Evolutionary conservation across 2,113 vertebrate genomes (phyloP), one percentile per base, ranked within the genome.

Genomic region (Bubo blakistoni): DNA sequence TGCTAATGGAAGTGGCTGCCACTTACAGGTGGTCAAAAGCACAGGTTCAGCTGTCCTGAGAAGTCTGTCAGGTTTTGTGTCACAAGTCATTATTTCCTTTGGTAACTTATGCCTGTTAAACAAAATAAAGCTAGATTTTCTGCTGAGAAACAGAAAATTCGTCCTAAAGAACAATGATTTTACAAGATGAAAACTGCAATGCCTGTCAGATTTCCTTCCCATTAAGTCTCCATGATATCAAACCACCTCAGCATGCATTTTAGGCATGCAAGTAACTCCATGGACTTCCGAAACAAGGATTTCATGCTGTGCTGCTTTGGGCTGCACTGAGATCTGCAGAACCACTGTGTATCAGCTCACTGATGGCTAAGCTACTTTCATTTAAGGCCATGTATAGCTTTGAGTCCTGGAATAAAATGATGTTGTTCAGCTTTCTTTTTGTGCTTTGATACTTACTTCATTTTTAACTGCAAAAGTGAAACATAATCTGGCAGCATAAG

Each of bases 1-100:
- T 93, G 74, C 42, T 91, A 79, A 94, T 95, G 49, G 54, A 95
- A 77, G 38, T 88, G 90, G 52, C 76, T 96, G 65, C 42, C 81
- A 58, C 81, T 92, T 79, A 59, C 5, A 72, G 57, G 29, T 80
- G 66, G 25, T 40, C 80, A 65, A n/a, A 94, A 90, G 61, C 54
- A 58, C 57, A 62, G 21, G 22, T 73, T 88, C 58, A 72, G 36
- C 54, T 83, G 42, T 82, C 67, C 40, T 67, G 58, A 89, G 40
- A 86, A 86, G 36, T 86, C 59, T 70, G 38, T 62, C 85, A 80
- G 61, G n/a, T 63, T 91, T 80, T 70, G 25, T 62, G 36, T n/a
- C 76, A 40, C 49, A 69, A 54, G n/a, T 91, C 21, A 44, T 91
- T 92, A 67, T 83, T 92, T 79, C 54, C 42, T 83, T 51, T 34